Percentiles rank a stretch among this genome's conserved stretches.
Evolutionary conservation across 2,888 invertebrate genomes (phyloP).

Genomic region (Lasioglossum figueresi): DNA sequence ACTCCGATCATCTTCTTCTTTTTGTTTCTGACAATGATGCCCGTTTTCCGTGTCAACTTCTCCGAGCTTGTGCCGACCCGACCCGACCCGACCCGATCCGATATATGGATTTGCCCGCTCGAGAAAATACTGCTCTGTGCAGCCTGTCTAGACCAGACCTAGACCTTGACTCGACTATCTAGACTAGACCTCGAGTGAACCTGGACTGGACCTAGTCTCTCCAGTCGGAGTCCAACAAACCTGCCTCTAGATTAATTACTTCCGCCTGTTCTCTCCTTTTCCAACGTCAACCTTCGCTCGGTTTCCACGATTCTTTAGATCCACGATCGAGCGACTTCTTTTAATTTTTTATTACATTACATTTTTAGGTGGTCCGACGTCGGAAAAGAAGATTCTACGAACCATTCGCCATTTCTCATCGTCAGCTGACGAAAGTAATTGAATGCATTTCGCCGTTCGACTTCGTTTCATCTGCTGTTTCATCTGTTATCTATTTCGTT

Average conservation of each 20-base stretch:
- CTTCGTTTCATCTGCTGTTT: neutral
- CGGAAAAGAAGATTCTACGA: no score
- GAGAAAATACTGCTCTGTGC: neutral
- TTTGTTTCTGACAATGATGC: neutral
- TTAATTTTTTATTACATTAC: no score
- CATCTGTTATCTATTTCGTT: neutral
- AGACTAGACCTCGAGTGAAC: conserved; percentile 15
- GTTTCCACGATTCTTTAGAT: neutral
- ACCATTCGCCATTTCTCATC: neutral
- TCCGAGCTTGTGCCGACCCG: neutral
- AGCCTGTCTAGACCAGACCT: conserved; percentile 8
- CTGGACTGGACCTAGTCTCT: conserved; percentile 17
- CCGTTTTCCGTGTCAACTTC: neutral
- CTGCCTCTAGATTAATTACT: conserved; percentile 5
- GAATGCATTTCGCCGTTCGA: neutral
- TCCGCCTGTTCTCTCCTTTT: conserved; percentile 4
- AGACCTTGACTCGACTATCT: conserved; percentile 9
- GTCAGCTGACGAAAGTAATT: neutral
- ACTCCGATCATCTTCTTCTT: neutral
- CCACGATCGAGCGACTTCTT: neutral
- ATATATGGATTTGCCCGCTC: neutral
- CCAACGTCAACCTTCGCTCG: neutral
- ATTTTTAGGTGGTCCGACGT: neutral
- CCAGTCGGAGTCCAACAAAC: neutral
- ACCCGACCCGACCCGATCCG: neutral